These are phyloP conservation scores for Aleiodes leptofemur DNA, from an alignment of 2,888 invertebrate genomes.

Conservation along the genomic window DNA sequence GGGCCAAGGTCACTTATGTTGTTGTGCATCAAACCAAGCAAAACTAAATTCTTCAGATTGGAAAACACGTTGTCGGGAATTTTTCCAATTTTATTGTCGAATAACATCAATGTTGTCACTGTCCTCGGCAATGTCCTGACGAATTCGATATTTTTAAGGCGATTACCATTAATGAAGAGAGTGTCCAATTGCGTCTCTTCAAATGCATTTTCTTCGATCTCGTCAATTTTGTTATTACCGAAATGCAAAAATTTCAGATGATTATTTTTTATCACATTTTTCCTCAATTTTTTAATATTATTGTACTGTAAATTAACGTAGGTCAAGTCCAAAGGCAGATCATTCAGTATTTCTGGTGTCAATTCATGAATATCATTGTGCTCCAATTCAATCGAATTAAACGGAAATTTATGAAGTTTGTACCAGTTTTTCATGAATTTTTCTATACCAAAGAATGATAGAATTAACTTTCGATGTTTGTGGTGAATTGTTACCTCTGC, in stretches of 20 bases:
- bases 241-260: conserved; percentile 71
- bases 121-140: conserved; percentile 56
- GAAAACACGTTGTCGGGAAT: conserved; percentile 56
- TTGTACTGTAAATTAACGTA: conserved; percentile 59
- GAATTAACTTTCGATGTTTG: conserved; percentile 46
- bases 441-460: conserved; percentile 55
- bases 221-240: conserved; percentile 69
- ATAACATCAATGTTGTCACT: conserved; percentile 53
- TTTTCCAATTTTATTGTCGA: conserved; percentile 53
- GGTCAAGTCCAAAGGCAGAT: conserved; percentile 58
- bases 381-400: conserved; percentile 57
- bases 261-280: conserved; percentile 59
- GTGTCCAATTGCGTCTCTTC: conserved; percentile 64
- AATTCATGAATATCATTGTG: conserved; percentile 61
- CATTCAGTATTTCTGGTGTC: conserved; percentile 61
- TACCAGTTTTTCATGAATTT: conserved; percentile 64
- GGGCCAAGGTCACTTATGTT: conserved; percentile 34
- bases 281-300: conserved; percentile 53
- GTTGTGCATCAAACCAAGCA: conserved; percentile 35
- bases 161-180: conserved; percentile 57
- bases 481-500: conserved; percentile 46
- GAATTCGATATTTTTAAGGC: conserved; percentile 57
- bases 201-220: conserved; percentile 72
- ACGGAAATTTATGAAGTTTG: conserved; percentile 53
- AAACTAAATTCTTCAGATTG: conserved; percentile 48